These are phyloP conservation scores for Raillietiella orientalis DNA, from an alignment of 2,888 invertebrate species.

Conservation along the genomic window DNA sequence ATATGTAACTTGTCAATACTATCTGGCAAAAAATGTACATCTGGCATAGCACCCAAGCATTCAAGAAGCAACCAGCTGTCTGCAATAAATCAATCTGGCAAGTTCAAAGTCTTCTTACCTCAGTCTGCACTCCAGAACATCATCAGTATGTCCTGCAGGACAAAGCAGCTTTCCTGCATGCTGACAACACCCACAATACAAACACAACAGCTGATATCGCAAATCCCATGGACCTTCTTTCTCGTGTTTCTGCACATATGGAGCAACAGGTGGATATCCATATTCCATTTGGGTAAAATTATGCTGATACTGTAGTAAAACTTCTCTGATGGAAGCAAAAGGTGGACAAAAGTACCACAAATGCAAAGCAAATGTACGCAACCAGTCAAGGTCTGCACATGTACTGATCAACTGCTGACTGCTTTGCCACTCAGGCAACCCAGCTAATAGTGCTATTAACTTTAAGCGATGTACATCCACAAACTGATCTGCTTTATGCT, in stretches of 20 bases:
- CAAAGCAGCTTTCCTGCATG: slow-evolving; percentile 29
- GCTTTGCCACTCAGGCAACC: slow-evolving; percentile 18
- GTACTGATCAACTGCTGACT: slow-evolving; percentile 23
- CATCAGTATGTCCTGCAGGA: slow-evolving; percentile 38
- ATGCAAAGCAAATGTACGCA: slow-evolving; percentile 39
- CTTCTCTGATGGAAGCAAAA: no score
- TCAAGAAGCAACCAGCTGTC: slow-evolving; percentile 40
- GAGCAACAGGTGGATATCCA: no score
- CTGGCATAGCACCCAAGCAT: slow-evolving; percentile 28
- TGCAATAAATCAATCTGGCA: slow-evolving; percentile 5
- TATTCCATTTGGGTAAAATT: no score
- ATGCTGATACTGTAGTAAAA: no score
- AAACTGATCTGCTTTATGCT: no score
- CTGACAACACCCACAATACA: slow-evolving; percentile 23
- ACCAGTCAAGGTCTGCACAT: slow-evolving; percentile 41
- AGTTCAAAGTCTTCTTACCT: not conserved
- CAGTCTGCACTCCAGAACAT: slow-evolving; percentile 36
- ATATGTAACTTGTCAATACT: slow-evolving; percentile 24
- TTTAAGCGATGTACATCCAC: no score
- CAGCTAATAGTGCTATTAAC: slow-evolving; percentile 35
- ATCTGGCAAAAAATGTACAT: slow-evolving; percentile 23
- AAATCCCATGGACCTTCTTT: slow-evolving; percentile 21
- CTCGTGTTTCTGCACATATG: no score
- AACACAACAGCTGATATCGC: slow-evolving; percentile 44
- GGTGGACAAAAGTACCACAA: slow-evolving; percentile 34